Percentiles rank a stretch among this genome's conserved stretches.
These are phyloP conservation scores for Phoeniculus purpureus DNA, from an alignment of 2,797 vertebrate genomes.

Conservation along the genomic window DNA sequence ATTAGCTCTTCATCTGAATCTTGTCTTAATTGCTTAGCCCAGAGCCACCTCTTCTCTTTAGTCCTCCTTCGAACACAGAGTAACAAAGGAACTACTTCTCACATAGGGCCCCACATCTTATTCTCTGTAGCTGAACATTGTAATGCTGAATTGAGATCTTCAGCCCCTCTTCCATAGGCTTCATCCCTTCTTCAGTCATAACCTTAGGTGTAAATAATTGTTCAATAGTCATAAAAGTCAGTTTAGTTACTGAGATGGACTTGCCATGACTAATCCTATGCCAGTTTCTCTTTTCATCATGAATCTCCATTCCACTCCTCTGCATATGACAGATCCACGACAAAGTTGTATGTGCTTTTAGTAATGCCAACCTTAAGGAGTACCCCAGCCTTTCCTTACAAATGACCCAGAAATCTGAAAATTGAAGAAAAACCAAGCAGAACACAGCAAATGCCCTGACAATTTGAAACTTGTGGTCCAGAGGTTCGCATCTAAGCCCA, in stretches of 20 bases:
- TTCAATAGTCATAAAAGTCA: not conserved
- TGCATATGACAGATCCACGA: not conserved
- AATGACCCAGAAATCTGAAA: not conserved
- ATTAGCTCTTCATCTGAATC: not conserved
- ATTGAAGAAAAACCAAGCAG: not conserved
- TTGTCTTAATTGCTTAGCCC: not conserved
- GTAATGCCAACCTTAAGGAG: not conserved
- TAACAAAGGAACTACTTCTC: not conserved
- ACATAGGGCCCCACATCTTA: not conserved
- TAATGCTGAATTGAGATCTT: not conserved
- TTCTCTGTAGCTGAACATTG: not conserved
- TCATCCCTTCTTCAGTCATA: not conserved
- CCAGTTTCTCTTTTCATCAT: not conserved
- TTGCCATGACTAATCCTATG: not conserved
- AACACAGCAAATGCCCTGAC: not conserved
- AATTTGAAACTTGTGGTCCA: not conserved
- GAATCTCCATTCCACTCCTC: not conserved
- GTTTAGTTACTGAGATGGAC: not conserved
- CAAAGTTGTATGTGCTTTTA: not conserved
- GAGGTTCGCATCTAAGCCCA: not conserved
- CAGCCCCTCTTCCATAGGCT: not conserved
- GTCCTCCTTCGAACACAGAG: not conserved
- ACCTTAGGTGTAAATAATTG: not conserved
- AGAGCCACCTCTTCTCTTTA: not conserved
- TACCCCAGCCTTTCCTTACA: not conserved